Evolutionary conservation across 1,140 invertebrate genomes (phyloP), one percentile per base, ranked within the genome.

Genomic region (Eupristina koningsbergeri): DNA sequence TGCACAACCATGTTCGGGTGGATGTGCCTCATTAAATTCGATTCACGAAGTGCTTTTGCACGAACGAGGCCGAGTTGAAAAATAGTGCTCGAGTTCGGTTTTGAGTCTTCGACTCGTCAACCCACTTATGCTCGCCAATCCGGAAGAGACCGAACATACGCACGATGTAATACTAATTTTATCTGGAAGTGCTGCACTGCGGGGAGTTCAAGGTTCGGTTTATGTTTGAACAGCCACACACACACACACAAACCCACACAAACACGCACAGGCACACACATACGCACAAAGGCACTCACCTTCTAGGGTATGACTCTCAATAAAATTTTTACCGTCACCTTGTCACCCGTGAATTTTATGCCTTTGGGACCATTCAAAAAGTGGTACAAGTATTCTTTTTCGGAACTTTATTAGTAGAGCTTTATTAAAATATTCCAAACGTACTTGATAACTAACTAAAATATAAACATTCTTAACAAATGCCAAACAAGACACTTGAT

Each of bases 111-210:
- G 58, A n/a, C 45, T 67, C 47, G 53, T 58, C 79, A 79, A 41
- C 84, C 84, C 71, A 85, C 84, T 85, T 85, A 53, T 39, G 17
- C 39, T 6, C 17, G 50, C 9, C 22, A 47, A 31, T 53, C 45
- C 31, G 47, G 41, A 73, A 84, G 69, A 73, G 31, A 71, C 8
- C 53, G 53, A 58, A 26, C 1, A 58, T 58, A 58, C 53, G 53
- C 53, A 22, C 29, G 45, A 47, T 73, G 67, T 41, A 73, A 79
- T 79, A 79, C 64, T 84, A 84, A 84, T 84, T 84, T 79, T 69
- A 67, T 84, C 39, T 45, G 15, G 39, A 45, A 34, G 53, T 58
- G 22, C 26, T 58, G 53, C 53, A 9, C 53, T 13, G 53, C 53
- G 9, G 34, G 26, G 26, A 64, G 76, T 78, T 78, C 36, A 45